Evolutionary conservation across 2,888 invertebrate genomes (phyloP), one percentile per base, ranked within the genome.

Genomic region (Pseudococcus longispinus): DNA sequence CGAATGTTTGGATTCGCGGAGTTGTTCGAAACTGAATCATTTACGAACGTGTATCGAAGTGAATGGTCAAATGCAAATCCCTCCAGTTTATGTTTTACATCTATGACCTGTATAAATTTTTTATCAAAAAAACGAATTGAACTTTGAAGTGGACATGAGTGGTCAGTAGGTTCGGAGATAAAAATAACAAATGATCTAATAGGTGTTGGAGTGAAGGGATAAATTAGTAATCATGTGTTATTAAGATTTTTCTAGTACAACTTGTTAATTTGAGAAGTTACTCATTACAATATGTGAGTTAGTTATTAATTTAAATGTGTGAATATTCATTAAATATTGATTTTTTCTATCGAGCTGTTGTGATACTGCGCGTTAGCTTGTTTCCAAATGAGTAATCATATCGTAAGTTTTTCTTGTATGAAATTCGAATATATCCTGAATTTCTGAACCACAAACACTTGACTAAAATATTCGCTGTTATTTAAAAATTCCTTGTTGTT

Each of bases 141-240:
- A 37, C 37, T 37, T 37, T 37, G 37, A 37, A 37, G 37, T 37
- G 9, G 5, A 37, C 37, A 37, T 8, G 8, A 32, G 32, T 6
- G n/a, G n/a, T 4, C 37, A 37, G 37, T 37, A 37, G 2, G 37
- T 4, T 37, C 9, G 37, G 9, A 37, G 37, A 74, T 74, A 74
- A 74, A 74, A 74, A 74, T 74, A 74, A 74, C 32, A 29, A 29
- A 29, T 74, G 70, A 74, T 74, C 70, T 74, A 74, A 74, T 74
- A 0, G 23, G 15, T 74, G 32, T 29, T 74, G 70, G 26, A 74
- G 70, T 13, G 18, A 20, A 20, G 70, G 70, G 20, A 74, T 74
- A 23, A 74, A 74, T 74, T 74, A 74, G 26, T 74, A 74, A 29
- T 74, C 70, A 29, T 74, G 70, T 74, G 70, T 32, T 37, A 37